phyloP scores from a whole-genome alignment of 2,888 invertebrate genomes.

The Clusia tigrina region DNA sequence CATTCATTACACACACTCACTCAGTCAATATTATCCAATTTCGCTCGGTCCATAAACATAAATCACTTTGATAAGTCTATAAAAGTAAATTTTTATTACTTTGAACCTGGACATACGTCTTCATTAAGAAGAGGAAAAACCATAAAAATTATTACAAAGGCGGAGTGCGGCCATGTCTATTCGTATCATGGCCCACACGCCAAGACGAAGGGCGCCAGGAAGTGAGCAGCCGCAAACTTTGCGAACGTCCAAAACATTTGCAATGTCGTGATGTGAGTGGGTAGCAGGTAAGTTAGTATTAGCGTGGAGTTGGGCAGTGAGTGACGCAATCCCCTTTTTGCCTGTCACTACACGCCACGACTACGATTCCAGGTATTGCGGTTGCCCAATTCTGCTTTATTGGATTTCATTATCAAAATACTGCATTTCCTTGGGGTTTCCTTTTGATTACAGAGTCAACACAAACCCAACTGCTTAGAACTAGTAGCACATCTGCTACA shows the following conservation, averaged over 20 bases:
- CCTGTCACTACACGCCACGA: neutral
- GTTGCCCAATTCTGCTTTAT: slow-evolving; percentile 8
- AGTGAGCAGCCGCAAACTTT: neutral
- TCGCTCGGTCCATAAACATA: slow-evolving; percentile 28
- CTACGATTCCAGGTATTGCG: neutral
- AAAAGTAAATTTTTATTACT: slow-evolving; percentile 32
- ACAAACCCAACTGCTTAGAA: too few relatives aligned
- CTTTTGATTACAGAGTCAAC: slow-evolving; percentile 7
- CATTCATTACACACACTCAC: neutral
- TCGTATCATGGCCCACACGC: neutral
- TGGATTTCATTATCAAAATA: slow-evolving; percentile 20
- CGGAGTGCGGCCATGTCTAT: neutral
- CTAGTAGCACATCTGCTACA: too few relatives aligned
- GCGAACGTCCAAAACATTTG: too few relatives aligned
- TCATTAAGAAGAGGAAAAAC: slow-evolving; percentile 20
- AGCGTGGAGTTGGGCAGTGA: too few relatives aligned
- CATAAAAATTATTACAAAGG: slow-evolving; percentile 22
- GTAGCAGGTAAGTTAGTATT: too few relatives aligned
- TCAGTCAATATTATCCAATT: slow-evolving; percentile 21
- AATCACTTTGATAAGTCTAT: slow-evolving; percentile 34
- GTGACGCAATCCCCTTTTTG: too few relatives aligned
- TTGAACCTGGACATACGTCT: slow-evolving; percentile 29
- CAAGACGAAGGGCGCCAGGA: neutral
- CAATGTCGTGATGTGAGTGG: too few relatives aligned
- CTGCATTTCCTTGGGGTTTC: slow-evolving; percentile 17